Evolutionary conservation across 2,888 invertebrate species (phyloP), one percentile per base, ranked within the genome.

Genomic region (Epinotia bilunana): DNA sequence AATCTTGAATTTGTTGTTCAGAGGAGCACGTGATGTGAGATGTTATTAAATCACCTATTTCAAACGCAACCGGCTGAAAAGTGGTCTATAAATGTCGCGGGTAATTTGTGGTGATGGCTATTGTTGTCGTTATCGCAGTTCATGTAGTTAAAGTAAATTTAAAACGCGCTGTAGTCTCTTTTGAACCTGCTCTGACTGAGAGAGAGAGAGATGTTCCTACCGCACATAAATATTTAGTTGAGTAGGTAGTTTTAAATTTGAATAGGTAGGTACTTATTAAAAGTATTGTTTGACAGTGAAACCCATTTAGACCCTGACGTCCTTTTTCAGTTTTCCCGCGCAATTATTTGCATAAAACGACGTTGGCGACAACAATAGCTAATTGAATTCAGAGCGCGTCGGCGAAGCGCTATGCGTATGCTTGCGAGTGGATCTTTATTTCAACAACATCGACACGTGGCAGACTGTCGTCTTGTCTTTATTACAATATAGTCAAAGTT

Each of bases 281-380:
- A 28, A 28, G 12, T 28, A 53, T 16, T 23, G 11, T 64, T 49
- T 20, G 23, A 53, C 64, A 23, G 20, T 46, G 46, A 9, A 63
- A 63, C 3, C 2, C 7, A 46, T 55, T 18, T 12, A 18, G 33
- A n/a, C n/a, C 13, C 13, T n/a, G 46, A 7, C 23, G 16, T 33
- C 20, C 18, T 53, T 62, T 53, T 61, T 33, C 18, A 61, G 18
- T 46, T 49, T 53, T 60, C 33, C 3, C 18, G n/a, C 28, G 53
- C 49, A 20, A 16, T 61, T 62, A 71, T 71, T 71, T 60, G 69
- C 69, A 69, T 69, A 69, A 69, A 69, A 46, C 46, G 46, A 69
- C 43, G 57, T 60, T 20, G 13, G 46, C 23, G 28, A 69, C 46
- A 69, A 70, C 49, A 70, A 61, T 33, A 53, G 53, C 61, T 71